Evolutionary conservation across 2,113 vertebrate genomes (phyloP), one percentile per base, ranked within the genome.

Genomic region (Amia ocellicauda): DNA sequence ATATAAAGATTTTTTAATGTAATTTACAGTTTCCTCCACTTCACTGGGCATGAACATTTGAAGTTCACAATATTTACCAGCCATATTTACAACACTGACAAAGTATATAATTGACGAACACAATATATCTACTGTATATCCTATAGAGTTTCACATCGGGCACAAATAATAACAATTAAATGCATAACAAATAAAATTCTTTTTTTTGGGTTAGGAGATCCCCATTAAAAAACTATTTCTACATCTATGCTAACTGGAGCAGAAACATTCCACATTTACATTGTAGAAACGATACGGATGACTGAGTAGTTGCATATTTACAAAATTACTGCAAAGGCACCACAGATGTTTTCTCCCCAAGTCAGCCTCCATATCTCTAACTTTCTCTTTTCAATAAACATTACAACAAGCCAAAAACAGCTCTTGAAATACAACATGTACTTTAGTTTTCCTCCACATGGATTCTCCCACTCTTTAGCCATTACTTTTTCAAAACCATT

Each of bases 241-340:
- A 84, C 65, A 84, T 74, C 63, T 53, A 60, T 42, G 73, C 75
- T 83, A 84, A 89, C 73, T 89, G 81, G 84, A 85, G 87, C 86
- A 87, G 85, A 89, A 89, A 88, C 73, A 83, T 82, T 81, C 31
- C 78, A 76, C 66, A 16, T 65, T 73, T 77, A 24, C 14, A 77
- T 3, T 28, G 19, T 52, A 36, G 27, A 70, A 62, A 73, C 62
- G 66, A 62, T 70, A 43, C 70, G 71, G 42, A 70, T 66, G 42
- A 74, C 52, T 8, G 56, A 61, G 58, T 68, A 20, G 27, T 50
- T 49, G 9, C 19, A 13, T 50, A 68, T 67, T 42, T 23, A 63
- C 50, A 55, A 7, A 55, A 16, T 47, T 17, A 54, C 10, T 13
- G 3, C 20, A 19, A 64, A 36, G 11, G 31, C 10, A 62, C 7